Base-by-base conservation (phyloP, 1,140 invertebrate genomes). In the Brachionus sp. region DNA sequence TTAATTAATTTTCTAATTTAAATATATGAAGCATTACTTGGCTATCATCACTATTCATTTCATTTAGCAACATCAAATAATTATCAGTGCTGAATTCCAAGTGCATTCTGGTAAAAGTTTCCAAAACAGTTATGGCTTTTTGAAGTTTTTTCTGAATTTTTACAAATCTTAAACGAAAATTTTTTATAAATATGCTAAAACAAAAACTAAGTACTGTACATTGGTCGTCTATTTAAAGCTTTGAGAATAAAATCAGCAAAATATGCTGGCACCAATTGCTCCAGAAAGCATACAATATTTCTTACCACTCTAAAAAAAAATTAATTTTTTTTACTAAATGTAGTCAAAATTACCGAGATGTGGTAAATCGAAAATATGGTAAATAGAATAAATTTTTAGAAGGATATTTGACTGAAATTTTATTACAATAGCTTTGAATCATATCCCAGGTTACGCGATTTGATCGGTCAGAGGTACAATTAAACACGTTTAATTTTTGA, bases 61-160 rank as follows among this genome's bases (percentile, higher is more conserved):
- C 85, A 16, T 84, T 85, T 13, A 92, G 90, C n/a, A 97, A 87
- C 0, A 89, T 86, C 10, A 92, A 85, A 37, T 93, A 90, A 84
- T 95, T 95, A 1, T 91, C 88, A 84, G 94, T 94, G 29, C 89
- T 86, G 86, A 96, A 97, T 6, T 90, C 89, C 94, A 95, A 97
- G 86, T 95, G 91, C 84, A 94, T 92, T 0, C 90, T 91, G 0
- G 93, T 91, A 86, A 95, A 98, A 85, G 93, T 93, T 66, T 92
- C 90, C 5, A 97, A 85, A 3, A 93, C 93, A 5, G 88, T 88
- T 46, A 93, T 93, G 0, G 94, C 93, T 50, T 92, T 92, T 85
- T 93, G 93, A 9, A 96, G 91, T 84, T 93, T 75, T 46, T 75
- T 75, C 46, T 75, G 70, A 75, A 75, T 75, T 75, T 75, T 75